These are phyloP conservation scores for Drosophila prosaltans DNA, from an alignment of 1,140 invertebrate genomes.

Conservation along the genomic window DNA sequence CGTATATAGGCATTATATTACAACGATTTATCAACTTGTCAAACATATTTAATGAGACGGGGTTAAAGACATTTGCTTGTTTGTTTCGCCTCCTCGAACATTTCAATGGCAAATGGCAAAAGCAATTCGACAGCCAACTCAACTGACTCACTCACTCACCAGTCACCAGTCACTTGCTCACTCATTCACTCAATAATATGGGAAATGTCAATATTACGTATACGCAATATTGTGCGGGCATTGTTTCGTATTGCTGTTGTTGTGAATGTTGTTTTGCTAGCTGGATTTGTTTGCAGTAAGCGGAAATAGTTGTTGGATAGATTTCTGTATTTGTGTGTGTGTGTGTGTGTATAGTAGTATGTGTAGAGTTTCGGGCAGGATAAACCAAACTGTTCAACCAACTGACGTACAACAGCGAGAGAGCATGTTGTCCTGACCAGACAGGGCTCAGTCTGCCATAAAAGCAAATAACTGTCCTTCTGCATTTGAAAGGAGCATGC, in stretches of 20 bases:
- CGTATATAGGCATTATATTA: constrained; percentile 41
- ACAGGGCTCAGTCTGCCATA: constrained; percentile 64
- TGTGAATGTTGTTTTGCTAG: constrained; percentile 57
- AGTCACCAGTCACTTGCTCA: constrained; percentile 14
- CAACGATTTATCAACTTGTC: constrained; percentile 80
- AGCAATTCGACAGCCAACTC: constrained; percentile 32
- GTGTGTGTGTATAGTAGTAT: constrained; percentile 7
- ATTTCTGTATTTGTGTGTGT: neutral
- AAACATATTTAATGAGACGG: constrained; percentile 76
- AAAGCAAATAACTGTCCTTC: constrained; percentile 75
- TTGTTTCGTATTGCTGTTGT: constrained; percentile 42
- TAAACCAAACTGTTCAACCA: constrained; percentile 64
- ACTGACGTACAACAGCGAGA: constrained; percentile 60
- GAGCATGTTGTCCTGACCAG: constrained; percentile 60
- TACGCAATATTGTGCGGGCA: constrained; percentile 60
- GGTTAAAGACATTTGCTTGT: constrained; percentile 66
- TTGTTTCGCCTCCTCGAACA: constrained; percentile 21
- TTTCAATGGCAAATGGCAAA: constrained; percentile 34
- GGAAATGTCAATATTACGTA: constrained; percentile 75
- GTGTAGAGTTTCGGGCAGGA: constrained; percentile 71
- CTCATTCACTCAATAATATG: constrained; percentile 70
- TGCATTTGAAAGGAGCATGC: constrained; percentile 1
- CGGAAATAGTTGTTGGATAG: constrained; percentile 75
- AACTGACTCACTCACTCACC: constrained; percentile 15
- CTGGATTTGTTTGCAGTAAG: constrained; percentile 77